Evolutionary conservation across 2,888 invertebrate species (phyloP).

Genomic region (Cerastis rubricosa): DNA sequence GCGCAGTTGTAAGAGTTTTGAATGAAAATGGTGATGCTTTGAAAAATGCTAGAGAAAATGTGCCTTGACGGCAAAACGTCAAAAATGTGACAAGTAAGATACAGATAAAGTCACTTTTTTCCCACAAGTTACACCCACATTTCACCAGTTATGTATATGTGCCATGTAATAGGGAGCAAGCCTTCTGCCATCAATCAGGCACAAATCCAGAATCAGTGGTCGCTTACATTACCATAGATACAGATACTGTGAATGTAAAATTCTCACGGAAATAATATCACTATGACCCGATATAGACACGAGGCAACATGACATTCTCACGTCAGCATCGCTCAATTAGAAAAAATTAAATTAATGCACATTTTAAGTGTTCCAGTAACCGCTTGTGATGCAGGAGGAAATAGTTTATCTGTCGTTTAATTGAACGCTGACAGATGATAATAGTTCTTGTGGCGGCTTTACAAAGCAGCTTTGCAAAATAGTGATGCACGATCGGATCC

Average conservation of each 20-base stretch:
- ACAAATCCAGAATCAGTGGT: not conserved
- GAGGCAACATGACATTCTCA: conserved; percentile 2
- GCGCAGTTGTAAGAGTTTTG: not conserved
- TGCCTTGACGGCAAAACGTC: not conserved
- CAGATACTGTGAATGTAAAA: not conserved
- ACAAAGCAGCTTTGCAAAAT: conserved; percentile 37
- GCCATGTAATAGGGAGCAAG: not conserved
- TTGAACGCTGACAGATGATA: conserved; percentile 50
- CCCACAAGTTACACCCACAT: not conserved
- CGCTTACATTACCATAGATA: not conserved
- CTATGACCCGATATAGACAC: not conserved
- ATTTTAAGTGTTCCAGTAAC: conserved; percentile 55
- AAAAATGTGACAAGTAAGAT: not conserved
- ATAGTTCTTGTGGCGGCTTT: conserved; percentile 38
- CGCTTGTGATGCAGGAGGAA: conserved; percentile 60
- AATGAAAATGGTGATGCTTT: not conserved
- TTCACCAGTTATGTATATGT: not conserved
- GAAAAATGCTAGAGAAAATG: not conserved
- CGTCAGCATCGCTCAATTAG: conserved; percentile 29
- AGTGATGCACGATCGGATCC: not conserved
- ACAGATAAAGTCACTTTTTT: not conserved
- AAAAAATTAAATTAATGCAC: conserved; percentile 54
- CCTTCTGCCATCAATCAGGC: not conserved
- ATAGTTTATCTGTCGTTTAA: conserved; percentile 56
- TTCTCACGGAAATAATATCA: conserved; percentile 8